These are phyloP conservation scores for Andricus curvator DNA, from an alignment of 2,888 invertebrate genomes.

Conservation along the genomic window DNA sequence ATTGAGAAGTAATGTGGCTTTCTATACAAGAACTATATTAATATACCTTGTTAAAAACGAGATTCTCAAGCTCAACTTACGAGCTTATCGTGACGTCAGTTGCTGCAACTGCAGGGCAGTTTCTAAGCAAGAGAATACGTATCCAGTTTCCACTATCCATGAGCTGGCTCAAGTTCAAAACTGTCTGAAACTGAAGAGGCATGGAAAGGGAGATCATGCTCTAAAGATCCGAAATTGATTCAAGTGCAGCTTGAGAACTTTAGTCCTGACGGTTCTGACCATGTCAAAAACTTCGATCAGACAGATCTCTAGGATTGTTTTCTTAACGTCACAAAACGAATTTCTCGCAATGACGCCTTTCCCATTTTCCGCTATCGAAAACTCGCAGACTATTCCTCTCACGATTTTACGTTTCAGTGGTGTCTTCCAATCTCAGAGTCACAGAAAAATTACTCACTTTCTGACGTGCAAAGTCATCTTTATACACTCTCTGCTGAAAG, in stretches of 20 bases:
- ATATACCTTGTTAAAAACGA: not conserved
- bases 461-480: not conserved
- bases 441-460: not conserved
- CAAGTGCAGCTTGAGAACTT: conserved; percentile 16
- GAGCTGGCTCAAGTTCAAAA: conserved; percentile 35
- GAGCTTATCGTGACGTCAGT: conserved; percentile 13
- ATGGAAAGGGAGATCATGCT: not conserved
- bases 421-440: not conserved
- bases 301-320: conserved; percentile 20
- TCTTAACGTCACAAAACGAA: conserved; percentile 5
- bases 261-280: conserved; percentile 20
- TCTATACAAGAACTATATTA: not conserved
- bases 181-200: conserved; percentile 19
- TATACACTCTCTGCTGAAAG: not conserved
- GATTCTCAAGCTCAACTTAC: not conserved
- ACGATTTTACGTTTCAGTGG: conserved; percentile 13
- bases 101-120: not conserved
- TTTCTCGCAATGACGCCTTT: conserved; percentile 8
- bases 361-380: conserved; percentile 1
- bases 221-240: conserved; percentile 12
- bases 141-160: not conserved
- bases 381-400: conserved; percentile 6
- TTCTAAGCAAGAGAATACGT: conserved; percentile 15
- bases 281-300: conserved; percentile 4
- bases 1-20: no score